Evolutionary conservation across 2,113 vertebrate genomes (phyloP).

Genomic region (Ceyx melanurus): DNA sequence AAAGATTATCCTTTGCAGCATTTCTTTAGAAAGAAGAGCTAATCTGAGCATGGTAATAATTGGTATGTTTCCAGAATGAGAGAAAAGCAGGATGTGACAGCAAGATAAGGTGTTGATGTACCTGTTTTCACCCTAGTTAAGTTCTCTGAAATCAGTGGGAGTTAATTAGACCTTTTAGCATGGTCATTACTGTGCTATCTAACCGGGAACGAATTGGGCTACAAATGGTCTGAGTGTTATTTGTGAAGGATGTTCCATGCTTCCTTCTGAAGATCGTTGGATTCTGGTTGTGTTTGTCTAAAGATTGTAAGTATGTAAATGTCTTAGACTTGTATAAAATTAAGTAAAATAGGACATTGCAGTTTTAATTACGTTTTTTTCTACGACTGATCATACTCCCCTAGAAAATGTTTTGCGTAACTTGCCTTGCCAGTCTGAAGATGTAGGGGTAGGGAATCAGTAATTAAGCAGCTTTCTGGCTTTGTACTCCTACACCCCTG

Average conservation of each 20-base stretch:
- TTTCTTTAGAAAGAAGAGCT: neutral
- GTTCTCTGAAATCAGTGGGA: neutral
- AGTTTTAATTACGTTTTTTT: neutral
- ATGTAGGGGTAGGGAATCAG: neutral
- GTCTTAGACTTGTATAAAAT: neutral
- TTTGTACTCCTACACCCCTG: neutral
- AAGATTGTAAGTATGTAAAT: neutral
- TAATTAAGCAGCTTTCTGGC: neutral
- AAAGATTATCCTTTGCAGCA: neutral
- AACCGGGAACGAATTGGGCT: neutral
- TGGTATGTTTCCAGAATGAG: neutral
- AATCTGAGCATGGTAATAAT: neutral
- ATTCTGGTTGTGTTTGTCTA: neutral
- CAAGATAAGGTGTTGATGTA: neutral
- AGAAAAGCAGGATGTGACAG: neutral
- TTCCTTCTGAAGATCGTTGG: neutral
- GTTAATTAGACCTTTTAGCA: neutral
- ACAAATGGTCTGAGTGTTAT: neutral
- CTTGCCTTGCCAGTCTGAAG: neutral
- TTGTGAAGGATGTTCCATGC: neutral
- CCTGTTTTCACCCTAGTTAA: neutral
- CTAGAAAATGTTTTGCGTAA: neutral
- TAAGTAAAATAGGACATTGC: neutral
- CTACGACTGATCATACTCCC: neutral
- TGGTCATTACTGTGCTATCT: neutral